Base-by-base conservation (phyloP, 2,888 invertebrate species). In the Aphodius sticticus region DNA sequence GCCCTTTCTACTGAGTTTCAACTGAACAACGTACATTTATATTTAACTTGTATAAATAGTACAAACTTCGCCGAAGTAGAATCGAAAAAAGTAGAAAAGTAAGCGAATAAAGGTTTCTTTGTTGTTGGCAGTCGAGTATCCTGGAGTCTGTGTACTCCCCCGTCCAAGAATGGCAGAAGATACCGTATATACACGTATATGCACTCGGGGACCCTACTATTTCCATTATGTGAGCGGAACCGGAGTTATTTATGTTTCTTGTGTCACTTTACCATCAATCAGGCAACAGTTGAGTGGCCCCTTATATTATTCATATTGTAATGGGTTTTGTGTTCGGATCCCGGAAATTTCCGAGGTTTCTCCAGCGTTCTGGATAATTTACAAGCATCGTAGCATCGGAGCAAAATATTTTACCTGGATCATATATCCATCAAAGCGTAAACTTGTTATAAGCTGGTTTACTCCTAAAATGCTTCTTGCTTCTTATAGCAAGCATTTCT, bases 221-320 rank as follows among this genome's bases (percentile, higher is more conserved):
- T 53, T 53, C 53, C 53, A 53, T 53, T 53, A 53, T 53, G 7
- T 53, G 53, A 7, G 53, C 53, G 7, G 53, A 53, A 53, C 53
- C 53, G 53, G 53, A 53, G 53, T 53, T 53, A 53, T 53, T 53
- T 53, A 53, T 53, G 53, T 53, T 53, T 53, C 53, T 53, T 53
- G 53, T 53, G 53, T 53, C 53, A 53, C 53, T 53, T 53, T 53
- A 53, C 53, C 53, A 53, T 53, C 53, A 53, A 53, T 53, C 53
- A 53, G 53, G 53, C 53, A 53, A 53, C 53, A 53, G 53, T 53
- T 53, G 53, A 53, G 53, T 12, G 53, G 53, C 53, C 53, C 53
- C 53, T 53, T 53, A 53, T 53, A 53, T 53, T 53, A 53, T 53
- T 53, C 53, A 53, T 53, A 53, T 53, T 53, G 9, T 53, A 12